Base-by-base conservation (phyloP, 2,888 invertebrate genomes). In the Coleophora flavipennella region DNA sequence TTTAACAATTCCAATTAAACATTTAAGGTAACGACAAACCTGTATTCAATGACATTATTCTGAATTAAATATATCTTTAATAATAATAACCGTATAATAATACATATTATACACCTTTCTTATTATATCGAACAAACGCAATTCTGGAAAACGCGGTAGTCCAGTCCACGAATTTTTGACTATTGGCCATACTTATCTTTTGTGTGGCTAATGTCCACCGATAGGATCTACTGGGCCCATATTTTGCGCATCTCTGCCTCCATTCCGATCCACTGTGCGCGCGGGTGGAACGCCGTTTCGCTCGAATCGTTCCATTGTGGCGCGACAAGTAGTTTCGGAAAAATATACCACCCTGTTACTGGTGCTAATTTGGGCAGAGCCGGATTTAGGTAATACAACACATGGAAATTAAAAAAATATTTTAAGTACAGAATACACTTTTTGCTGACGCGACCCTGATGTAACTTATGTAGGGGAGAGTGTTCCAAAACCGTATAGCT, bases 271-370 rank as follows among this genome's bases (percentile, higher is more conserved):
- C 48, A 53, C 44, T 49, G 48, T 45, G 49, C 49, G 48, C 43
- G 50, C 48, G 51, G 50, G 44, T 43, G 48, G 55, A 52, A 52
- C 59, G 48, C 42, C 51, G 57, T 50, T 62, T 52, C 67, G 68
- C 68, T 54, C 55, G 63, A 66, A 67, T 66, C 51, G 63, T 39
- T 50, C 53, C 63, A 66, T 81, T 83, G 77, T 80, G 50, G 45
- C 45, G 50, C 58, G 72, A 78, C 77, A 79, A 78, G 78, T 78
- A 75, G 67, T 63, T 67, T 72, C 65, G 49, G 62, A 66, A 73
- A 67, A 73, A 71, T 74, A 71, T 78, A 71, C 81, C 80, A 80
- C 80, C 77, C 81, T 69, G 81, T 71, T 65, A 63, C 66, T 67
- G 64, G 65, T 62, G 70, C 77, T 78, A 79, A 80, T 78, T 72